A percentile compares a stretch with the other conserved stretches of the same genome.
These are phyloP conservation scores for Cynopterus brachyotis DNA, from an alignment of 2,113 vertebrate genomes.

Conservation along the genomic window DNA sequence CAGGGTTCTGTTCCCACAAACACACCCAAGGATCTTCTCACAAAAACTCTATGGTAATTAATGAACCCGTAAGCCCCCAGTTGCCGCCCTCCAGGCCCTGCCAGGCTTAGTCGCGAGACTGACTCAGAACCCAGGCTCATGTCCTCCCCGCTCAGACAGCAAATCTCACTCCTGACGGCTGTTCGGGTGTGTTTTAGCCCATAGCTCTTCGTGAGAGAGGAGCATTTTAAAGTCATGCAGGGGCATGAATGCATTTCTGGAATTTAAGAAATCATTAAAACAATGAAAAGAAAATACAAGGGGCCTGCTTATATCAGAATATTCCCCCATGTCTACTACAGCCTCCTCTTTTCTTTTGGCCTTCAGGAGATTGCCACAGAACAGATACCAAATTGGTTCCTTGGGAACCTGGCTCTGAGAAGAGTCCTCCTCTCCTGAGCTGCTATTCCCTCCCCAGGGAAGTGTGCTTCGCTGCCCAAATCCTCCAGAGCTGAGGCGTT, in stretches of 20 bases:
- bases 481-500: background rate
- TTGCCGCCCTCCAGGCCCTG: background rate
- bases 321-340: background rate
- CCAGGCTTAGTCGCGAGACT: background rate
- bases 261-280: conserved; percentile 57
- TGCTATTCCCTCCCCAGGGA: background rate
- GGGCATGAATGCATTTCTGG: conserved; percentile 42
- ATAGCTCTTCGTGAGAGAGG: background rate
- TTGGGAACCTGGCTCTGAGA: background rate
- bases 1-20: conserved; percentile 70
- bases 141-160: background rate
- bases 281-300: background rate
- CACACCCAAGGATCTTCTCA: conserved; percentile 62
- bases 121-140: background rate
- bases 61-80: background rate
- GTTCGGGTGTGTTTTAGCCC: background rate
- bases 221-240: conserved; percentile 37
- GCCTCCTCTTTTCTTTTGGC: background rate
- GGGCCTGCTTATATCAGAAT: background rate
- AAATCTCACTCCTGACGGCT: background rate
- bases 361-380: background rate
- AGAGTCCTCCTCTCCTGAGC: background rate
- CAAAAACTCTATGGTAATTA: conserved; percentile 51
- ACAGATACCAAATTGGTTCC: conserved; percentile 55
- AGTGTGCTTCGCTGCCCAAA: background rate